These are phyloP conservation scores for Anastrepha ludens DNA, from an alignment of 1,140 invertebrate species.

Conservation along the genomic window DNA sequence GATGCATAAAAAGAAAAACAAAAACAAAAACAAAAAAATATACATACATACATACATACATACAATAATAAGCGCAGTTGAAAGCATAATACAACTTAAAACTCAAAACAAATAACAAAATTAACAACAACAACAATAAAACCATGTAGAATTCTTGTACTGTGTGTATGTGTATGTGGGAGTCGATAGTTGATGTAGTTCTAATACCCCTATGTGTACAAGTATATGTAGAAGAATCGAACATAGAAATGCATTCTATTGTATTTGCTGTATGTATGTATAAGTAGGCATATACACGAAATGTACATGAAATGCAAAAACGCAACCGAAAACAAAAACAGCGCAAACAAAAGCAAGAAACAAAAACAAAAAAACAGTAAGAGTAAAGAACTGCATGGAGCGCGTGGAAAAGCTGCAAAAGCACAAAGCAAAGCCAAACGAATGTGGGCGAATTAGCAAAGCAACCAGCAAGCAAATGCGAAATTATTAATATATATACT, in stretches of 20 bases:
- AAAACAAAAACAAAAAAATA: neutral
- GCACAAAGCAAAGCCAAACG: neutral
- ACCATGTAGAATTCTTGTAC: conserved; percentile 21
- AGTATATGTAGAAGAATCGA: conserved; percentile 14
- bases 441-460: neutral
- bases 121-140: conserved; percentile 9
- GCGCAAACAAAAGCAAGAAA: neutral
- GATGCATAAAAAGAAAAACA: neutral
- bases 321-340: no score
- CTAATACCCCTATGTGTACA: neutral
- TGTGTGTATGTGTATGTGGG: conserved; percentile 26
- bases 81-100: neutral
- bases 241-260: conserved; percentile 12
- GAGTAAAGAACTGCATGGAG: neutral
- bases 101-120: conserved; percentile 43
- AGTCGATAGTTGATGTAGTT: conserved; percentile 47
- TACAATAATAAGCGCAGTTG: neutral
- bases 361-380: neutral
- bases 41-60: neutral
- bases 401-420: neutral
- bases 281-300: neutral
- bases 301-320: no score
- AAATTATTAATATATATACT: no score
- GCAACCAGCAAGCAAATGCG: no score
- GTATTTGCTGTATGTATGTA: conserved; percentile 1